A percentile compares a stretch with the other conserved stretches of the same genome.
Evolutionary conservation across 2,113 vertebrate species (phyloP).

Genomic region (human): GRCh38 chr2:238862001-238862500

Average conservation of each 20-base stretch:
- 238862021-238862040: rapidly evolving
- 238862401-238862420: background rate
- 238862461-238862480: background rate
- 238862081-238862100: rapidly evolving
- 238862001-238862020: too few species aligned
- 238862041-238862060: rapidly evolving
- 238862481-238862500: background rate
- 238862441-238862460: background rate
- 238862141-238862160: rapidly evolving
- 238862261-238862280: background rate
- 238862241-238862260: background rate
- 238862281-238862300: background rate
- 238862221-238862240: background rate
- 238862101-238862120: background rate
- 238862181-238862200: background rate
- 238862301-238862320: background rate
- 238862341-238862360: background rate
- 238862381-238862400: background rate
- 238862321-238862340: background rate
- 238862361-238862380: background rate
- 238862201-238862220: rapidly evolving
- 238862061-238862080: rapidly evolving
- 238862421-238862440: background rate
- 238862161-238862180: background rate
- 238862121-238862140: rapidly evolving